phyloP scores from a whole-genome alignment of 2,113 vertebrate species.

The Sprattus sprattus region DNA sequence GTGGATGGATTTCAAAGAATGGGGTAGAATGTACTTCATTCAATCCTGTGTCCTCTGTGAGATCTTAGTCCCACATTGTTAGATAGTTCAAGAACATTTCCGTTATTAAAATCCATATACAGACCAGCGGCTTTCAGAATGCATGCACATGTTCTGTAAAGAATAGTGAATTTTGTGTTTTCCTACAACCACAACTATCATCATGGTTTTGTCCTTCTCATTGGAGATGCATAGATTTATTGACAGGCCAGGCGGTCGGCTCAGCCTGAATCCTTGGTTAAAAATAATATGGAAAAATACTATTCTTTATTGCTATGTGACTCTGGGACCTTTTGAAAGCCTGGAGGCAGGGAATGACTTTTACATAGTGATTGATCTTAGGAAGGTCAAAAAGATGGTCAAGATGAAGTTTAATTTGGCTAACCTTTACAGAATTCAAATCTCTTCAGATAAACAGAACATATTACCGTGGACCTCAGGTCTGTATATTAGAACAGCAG shows the following conservation, averaged over 20 bases:
- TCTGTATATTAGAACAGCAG: background rate
- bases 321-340: slow-evolving; percentile 24
- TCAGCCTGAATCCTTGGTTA: slow-evolving; percentile 8
- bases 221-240: slow-evolving; percentile 19
- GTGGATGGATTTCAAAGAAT: background rate
- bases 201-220: background rate
- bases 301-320: slow-evolving; percentile 43
- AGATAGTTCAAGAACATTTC: background rate
- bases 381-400: background rate
- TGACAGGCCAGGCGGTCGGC: background rate
- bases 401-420: slow-evolving; percentile 30
- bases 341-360: background rate
- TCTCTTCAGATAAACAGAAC: slow-evolving; percentile 17
- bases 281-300: slow-evolving; percentile 29
- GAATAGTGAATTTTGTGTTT: background rate
- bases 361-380: slow-evolving; percentile 24
- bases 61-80: background rate
- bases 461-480: slow-evolving; percentile 15
- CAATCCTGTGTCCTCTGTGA: background rate
- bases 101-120: background rate
- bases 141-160: background rate
- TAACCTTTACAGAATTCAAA: slow-evolving; percentile 17
- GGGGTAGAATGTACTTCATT: background rate
- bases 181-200: background rate
- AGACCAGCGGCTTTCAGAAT: background rate